Evolutionary conservation across 2,797 vertebrate species (phyloP).

Genomic region (Lithobates sylvaticus): DNA sequence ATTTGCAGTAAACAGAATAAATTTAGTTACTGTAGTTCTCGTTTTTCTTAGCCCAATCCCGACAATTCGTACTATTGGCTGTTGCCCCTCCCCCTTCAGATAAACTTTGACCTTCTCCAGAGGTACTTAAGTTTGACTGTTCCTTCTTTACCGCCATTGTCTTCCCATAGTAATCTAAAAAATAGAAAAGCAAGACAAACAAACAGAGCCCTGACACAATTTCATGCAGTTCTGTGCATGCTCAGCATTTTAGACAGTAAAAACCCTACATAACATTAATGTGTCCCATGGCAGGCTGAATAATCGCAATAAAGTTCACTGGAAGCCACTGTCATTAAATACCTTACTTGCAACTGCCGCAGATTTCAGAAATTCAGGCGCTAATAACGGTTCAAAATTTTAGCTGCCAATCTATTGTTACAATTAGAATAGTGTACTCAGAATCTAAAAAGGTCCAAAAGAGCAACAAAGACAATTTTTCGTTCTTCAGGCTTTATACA

Average conservation of each 20-base stretch:
- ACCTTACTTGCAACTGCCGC: background rate
- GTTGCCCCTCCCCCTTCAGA: slow-evolving; percentile 59
- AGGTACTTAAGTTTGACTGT: slow-evolving; percentile 60
- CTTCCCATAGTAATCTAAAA: slow-evolving; percentile 61
- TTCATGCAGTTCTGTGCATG: slow-evolving; percentile 1
- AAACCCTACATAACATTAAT: background rate
- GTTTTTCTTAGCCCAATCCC: slow-evolving; percentile 60
- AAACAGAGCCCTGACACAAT: slow-evolving; percentile 37
- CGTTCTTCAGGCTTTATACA: background rate
- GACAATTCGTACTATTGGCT: slow-evolving; percentile 51
- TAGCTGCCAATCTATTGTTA: background rate
- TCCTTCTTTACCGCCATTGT: slow-evolving; percentile 58
- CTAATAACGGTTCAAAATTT: background rate
- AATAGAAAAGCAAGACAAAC: slow-evolving; percentile 56
- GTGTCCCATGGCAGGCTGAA: too few species aligned
- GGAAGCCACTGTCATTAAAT: too few species aligned
- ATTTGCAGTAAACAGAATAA: slow-evolving; percentile 55
- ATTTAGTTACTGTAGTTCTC: slow-evolving; percentile 59
- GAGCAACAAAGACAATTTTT: too few species aligned
- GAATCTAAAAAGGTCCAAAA: too few species aligned
- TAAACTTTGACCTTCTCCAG: slow-evolving; percentile 62
- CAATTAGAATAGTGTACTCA: background rate
- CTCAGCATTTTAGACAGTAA: background rate
- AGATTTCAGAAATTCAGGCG: background rate
- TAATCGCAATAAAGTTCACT: too few species aligned